phyloP scores from a whole-genome alignment of 2,113 vertebrate genomes.

The Camarhynchus parvulus region DNA sequence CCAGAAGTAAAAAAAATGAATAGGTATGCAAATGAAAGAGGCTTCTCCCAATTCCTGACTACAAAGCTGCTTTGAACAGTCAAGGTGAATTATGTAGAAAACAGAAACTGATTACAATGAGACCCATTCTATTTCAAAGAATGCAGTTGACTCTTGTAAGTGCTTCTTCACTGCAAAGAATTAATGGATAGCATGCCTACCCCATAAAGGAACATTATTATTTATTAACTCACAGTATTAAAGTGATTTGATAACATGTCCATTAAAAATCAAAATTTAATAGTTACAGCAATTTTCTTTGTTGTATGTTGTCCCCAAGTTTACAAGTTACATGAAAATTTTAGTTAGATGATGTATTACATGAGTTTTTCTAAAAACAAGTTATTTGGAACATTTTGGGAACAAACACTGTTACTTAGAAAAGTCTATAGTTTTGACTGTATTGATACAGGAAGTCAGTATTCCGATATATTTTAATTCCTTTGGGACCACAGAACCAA shows the following conservation, averaged over 20 bases:
- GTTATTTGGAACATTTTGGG: neutral
- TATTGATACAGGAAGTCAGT: neutral
- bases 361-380: neutral
- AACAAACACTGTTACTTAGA: neutral
- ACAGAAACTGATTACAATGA: neutral
- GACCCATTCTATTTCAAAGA: neutral
- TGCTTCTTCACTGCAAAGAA: neutral
- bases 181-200: neutral
- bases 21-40: neutral
- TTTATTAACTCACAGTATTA: neutral
- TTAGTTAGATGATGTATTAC: neutral
- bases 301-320: neutral
- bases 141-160: neutral
- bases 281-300: neutral
- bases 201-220: neutral
- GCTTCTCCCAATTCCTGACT: neutral
- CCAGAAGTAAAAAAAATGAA: neutral
- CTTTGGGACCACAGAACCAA: neutral
- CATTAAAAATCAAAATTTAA: neutral
- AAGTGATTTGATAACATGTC: rapidly evolving
- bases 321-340: neutral
- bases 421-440: neutral
- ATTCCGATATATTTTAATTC: neutral
- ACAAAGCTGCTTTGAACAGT: neutral
- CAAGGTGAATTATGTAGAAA: neutral